A percentile compares a stretch with the other conserved stretches of the same genome.
These are phyloP conservation scores for Triplophysa tibetana DNA, from an alignment of 2,113 vertebrate genomes.

Conservation along the genomic window DNA sequence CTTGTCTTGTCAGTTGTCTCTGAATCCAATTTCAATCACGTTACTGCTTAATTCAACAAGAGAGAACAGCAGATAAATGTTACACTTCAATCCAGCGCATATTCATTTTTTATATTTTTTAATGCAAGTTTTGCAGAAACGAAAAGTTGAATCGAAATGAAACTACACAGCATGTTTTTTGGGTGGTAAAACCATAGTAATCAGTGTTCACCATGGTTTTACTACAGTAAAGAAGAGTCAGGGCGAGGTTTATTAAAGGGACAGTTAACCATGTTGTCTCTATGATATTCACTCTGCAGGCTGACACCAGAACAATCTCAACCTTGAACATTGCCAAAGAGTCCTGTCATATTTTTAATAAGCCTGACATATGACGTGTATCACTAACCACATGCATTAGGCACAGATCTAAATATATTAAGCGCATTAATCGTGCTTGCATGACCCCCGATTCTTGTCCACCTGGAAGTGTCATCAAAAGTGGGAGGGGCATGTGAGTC, in stretches of 20 bases:
- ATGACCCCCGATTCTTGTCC: constrained; percentile 34
- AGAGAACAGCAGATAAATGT: background rate
- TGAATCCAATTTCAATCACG: background rate
- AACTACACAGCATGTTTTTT: too few species aligned
- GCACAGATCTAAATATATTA: constrained; percentile 46
- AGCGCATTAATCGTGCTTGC: constrained; percentile 9
- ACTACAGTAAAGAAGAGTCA: background rate
- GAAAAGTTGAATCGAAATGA: too few species aligned
- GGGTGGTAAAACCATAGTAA: too few species aligned
- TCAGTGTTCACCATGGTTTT: too few species aligned
- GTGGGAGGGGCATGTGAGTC: background rate
- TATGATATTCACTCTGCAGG: background rate
- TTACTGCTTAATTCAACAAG: background rate
- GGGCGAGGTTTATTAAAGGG: background rate
- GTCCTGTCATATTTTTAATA: background rate
- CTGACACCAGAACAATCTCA: constrained; percentile 13
- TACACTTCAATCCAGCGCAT: background rate
- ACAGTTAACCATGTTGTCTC: background rate
- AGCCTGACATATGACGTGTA: background rate
- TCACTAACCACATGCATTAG: constrained; percentile 21
- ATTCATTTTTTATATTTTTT: background rate
- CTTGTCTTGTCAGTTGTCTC: too few species aligned
- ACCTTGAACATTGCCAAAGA: background rate
- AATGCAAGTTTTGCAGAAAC: too few species aligned
- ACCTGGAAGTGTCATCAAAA: constrained; percentile 37